phyloP scores from a whole-genome alignment of 53 echinoderm and acorn worm genomes.

The Stichopus horrens region DNA sequence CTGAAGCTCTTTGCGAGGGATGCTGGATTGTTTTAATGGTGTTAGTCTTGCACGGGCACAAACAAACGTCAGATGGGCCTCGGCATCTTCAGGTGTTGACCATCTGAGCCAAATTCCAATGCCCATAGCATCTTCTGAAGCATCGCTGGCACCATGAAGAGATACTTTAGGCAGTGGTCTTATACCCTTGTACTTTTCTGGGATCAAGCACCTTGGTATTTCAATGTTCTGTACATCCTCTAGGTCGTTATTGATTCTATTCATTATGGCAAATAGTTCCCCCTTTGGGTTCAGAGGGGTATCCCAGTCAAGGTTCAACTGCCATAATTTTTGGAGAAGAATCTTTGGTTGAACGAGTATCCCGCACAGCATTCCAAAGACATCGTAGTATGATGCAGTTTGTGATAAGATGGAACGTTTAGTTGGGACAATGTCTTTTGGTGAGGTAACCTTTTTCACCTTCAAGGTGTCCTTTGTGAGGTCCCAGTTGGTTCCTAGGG shows the following conservation, averaged over 20 bases:
- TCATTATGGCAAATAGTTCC: conserved; percentile 56
- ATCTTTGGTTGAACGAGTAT: conserved; percentile 65
- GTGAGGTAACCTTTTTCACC: conserved; percentile 62
- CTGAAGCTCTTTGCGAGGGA: conserved; percentile 64
- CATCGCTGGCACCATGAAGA: conserved; percentile 73
- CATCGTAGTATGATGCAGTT: conserved; percentile 71
- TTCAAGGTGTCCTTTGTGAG: conserved; percentile 69
- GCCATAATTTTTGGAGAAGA: conserved; percentile 78
- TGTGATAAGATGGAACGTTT: conserved; percentile 72
- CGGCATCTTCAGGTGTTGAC: conserved; percentile 51
- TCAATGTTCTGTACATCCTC: conserved; percentile 50
- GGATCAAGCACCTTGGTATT: conserved; percentile 69
- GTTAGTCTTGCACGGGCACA: conserved; percentile 71
- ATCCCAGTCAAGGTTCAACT: conserved; percentile 66
- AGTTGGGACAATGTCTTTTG: conserved; percentile 40
- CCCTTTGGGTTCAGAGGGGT: conserved; percentile 53
- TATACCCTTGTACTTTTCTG: conserved; percentile 56
- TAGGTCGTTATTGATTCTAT: conserved; percentile 58
- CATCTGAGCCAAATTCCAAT: conserved; percentile 76
- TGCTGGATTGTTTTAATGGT: conserved; percentile 69
- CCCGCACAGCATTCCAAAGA: conserved; percentile 74
- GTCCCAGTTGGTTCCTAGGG: conserved; percentile 69
- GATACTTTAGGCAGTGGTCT: conserved; percentile 63
- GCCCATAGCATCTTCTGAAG: conserved; percentile 69
- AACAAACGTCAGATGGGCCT: conserved; percentile 64